phyloP scores from a whole-genome alignment of 2,888 invertebrate species.

The Adelognathus sp. region DNA sequence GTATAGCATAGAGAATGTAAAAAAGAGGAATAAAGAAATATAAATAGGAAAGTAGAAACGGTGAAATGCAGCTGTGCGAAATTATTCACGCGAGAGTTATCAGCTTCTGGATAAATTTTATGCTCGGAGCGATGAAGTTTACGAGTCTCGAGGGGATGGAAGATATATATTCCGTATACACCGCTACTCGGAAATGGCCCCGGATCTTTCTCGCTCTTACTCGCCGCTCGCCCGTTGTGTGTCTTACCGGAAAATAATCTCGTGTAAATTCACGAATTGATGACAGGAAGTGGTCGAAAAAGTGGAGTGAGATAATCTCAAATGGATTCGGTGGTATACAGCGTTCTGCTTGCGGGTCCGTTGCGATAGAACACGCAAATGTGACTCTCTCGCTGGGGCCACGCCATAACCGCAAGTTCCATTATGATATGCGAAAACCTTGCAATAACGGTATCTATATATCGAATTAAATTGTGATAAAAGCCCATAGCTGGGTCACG shows the following conservation, averaged over 20 bases:
- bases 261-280: constrained; percentile 41
- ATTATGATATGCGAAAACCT: neutral
- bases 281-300: constrained; percentile 30
- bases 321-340: neutral
- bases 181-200: neutral
- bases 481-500: neutral
- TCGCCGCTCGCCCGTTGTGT: neutral
- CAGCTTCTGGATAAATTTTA: constrained; percentile 49
- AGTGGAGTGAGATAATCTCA: constrained; percentile 12
- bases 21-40: constrained; percentile 24
- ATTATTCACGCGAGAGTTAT: constrained; percentile 59
- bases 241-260: neutral
- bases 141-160: constrained; percentile 42
- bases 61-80: constrained; percentile 48
- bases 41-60: constrained; percentile 50
- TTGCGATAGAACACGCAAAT: neutral
- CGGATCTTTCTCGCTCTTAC: neutral
- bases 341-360: neutral
- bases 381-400: neutral
- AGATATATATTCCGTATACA: constrained; percentile 14
- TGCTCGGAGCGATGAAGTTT: constrained; percentile 48
- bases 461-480: neutral
- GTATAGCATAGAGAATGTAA: constrained; percentile 6
- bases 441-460: neutral
- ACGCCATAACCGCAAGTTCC: neutral